Conservation (phyloP, 2,888 invertebrate species). For the Himalopsyche anomala region DNA sequence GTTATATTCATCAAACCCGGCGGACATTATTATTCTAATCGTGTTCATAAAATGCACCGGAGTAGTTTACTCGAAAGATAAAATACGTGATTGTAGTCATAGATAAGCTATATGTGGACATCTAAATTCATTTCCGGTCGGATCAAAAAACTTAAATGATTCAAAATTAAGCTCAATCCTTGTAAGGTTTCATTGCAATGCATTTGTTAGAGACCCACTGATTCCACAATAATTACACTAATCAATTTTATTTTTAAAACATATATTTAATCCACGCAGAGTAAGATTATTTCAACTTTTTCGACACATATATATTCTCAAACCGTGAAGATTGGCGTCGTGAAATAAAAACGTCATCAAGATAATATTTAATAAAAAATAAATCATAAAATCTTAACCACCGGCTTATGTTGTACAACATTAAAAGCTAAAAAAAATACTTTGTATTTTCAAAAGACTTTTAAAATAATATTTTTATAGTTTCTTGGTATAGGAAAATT, state of each 20-base stretch:
- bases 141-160: conserved; percentile 38
- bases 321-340: too few relatives aligned
- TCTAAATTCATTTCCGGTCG: conserved; percentile 47
- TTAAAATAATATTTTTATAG: too few relatives aligned
- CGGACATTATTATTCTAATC: conserved; percentile 49
- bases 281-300: too few relatives aligned
- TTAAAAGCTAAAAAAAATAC: too few relatives aligned
- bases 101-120: conserved; percentile 36
- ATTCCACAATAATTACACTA: neutral
- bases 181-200: conserved; percentile 13
- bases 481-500: too few relatives aligned
- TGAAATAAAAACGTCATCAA: too few relatives aligned
- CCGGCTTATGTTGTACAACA: too few relatives aligned
- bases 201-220: conserved; percentile 1
- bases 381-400: too few relatives aligned
- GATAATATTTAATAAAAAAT: too few relatives aligned
- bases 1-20: conserved; percentile 8
- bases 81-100: conserved; percentile 41
- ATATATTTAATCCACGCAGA: too few relatives aligned
- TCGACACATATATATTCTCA: too few relatives aligned
- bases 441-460: too few relatives aligned
- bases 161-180: conserved; percentile 5
- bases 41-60: conserved; percentile 50
- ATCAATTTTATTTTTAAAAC: neutral
- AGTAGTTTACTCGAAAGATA: conserved; percentile 39